Conservation (phyloP, 1,140 invertebrate species). For the Antheraea mylitta region DNA sequence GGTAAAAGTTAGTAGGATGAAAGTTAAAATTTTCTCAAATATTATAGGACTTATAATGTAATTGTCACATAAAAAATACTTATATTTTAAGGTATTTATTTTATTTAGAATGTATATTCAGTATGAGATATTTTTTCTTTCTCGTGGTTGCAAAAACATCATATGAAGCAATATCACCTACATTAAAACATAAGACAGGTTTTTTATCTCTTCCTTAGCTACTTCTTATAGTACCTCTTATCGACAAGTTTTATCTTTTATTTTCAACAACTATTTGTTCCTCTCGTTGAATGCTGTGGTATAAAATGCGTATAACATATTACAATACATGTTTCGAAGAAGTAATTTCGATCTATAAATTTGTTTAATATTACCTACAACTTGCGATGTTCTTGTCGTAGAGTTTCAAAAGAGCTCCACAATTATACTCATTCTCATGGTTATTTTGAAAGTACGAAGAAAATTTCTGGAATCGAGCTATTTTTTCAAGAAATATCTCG, state of each 20-base stretch:
- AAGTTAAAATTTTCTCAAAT: too few relatives aligned
- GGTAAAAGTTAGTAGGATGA: too few relatives aligned
- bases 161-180: too few relatives aligned
- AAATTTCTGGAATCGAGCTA: not conserved
- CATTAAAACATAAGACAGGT: too few relatives aligned
- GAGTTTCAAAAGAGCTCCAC: not conserved
- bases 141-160: too few relatives aligned
- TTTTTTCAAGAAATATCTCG: not conserved
- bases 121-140: too few relatives aligned
- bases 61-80: too few relatives aligned
- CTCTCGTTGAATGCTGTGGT: not conserved
- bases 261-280: not conserved
- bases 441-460: not conserved
- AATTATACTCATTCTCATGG: not conserved
- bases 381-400: not conserved
- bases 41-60: too few relatives aligned
- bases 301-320: not conserved
- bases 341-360: not conserved
- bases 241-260: not conserved
- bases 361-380: not conserved
- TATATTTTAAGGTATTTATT: too few relatives aligned
- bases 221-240: not conserved
- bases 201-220: not conserved
- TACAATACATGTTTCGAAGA: not conserved
- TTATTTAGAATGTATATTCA: too few relatives aligned